Conservation (phyloP, 2,797 vertebrate species). For the Macrochelys suwanniensis region DNA sequence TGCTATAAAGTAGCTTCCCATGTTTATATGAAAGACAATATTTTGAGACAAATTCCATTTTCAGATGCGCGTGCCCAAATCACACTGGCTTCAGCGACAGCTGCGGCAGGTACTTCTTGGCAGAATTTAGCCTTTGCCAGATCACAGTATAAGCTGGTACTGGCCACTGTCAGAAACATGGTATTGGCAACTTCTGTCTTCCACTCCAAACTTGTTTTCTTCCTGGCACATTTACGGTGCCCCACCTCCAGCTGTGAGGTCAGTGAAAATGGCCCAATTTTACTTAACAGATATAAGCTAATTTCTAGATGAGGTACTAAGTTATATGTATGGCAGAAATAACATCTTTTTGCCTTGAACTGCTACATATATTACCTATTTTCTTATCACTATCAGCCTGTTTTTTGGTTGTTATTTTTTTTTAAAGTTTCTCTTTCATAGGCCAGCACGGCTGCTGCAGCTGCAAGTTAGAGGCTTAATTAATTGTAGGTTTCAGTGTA, state of each 20-base stretch:
- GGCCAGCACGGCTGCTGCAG: neutral
- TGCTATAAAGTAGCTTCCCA: neutral
- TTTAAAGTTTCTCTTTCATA: neutral
- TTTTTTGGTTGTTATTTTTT: neutral
- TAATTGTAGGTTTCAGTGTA: too few species aligned
- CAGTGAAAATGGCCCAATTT: neutral
- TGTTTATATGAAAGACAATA: neutral
- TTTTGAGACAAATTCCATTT: neutral
- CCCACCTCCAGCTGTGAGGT: neutral
- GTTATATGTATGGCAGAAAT: neutral
- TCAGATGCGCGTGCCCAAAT: neutral
- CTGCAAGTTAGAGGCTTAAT: slow-evolving; percentile 15
- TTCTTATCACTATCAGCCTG: neutral
- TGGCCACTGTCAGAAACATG: neutral
- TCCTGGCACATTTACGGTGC: neutral
- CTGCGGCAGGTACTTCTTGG: neutral
- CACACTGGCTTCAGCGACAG: neutral
- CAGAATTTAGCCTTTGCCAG: neutral
- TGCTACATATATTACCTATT: neutral
- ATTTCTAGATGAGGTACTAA: neutral
- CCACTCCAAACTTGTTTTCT: neutral
- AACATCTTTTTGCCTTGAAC: neutral
- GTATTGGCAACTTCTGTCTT: neutral
- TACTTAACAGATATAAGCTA: neutral
- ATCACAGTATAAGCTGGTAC: neutral